Base-by-base conservation (phyloP, 1,140 invertebrate species). In the Lepidurus arcticus region DNA sequence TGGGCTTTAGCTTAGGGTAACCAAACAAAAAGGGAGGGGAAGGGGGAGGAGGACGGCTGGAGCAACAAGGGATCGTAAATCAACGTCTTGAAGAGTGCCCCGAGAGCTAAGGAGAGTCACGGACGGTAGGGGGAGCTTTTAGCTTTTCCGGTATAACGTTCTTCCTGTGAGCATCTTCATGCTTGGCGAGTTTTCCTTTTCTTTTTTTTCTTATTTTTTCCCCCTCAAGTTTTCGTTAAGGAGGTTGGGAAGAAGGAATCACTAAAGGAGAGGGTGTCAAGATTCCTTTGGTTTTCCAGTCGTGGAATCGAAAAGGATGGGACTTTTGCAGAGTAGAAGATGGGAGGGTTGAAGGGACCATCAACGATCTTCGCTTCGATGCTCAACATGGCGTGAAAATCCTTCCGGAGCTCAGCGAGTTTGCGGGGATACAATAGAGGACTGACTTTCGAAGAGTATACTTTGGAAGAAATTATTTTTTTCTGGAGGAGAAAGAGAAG, bases 71-170 rank as follows among this genome's bases (percentile, higher is more conserved):
- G 13, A 65, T 65, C 53, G 53, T 65, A 65, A 65, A 65, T 65
- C 53, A 65, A 65, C 53, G 53, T 65, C 53, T 65, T 65, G 53
- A 65, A 65, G 53, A 65, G 53, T 65, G 53, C 53, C 53, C 21
- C 53, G 16, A 21, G 21, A 65, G 53, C 53, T 65, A 65, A 65
- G 21, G 53, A 65, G 53, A 65, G 53, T 65, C 53, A 65, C 53
- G 53, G 53, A 65, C 53, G 53, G 53, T 65, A 65, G 53, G 53
- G 53, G 53, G 53, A 65, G 53, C 53, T 65, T 65, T 65, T 65
- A 65, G 53, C 53, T 65, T 65, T 65, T 65, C 53, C 53, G 53
- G 53, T 65, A 65, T 65, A 65, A 65, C 53, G 8, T 65, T 7
- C 21, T 65, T 21, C 53, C 21, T 13, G 53, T 21, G 53, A 65